Base-by-base conservation (phyloP, 2,888 invertebrate genomes). In the Selenia dentaria region DNA sequence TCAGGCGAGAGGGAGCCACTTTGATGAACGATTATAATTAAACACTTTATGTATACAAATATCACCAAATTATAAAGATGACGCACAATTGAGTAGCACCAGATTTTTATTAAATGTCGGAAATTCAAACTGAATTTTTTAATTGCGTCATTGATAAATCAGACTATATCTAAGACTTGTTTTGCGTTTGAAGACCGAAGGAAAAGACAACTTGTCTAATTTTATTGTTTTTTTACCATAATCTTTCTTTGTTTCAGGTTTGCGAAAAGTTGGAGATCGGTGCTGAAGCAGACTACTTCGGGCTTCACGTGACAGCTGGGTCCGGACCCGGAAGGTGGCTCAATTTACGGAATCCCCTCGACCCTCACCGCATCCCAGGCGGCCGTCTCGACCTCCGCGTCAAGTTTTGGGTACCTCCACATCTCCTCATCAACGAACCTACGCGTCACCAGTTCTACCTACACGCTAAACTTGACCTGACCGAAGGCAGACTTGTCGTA, bases 351-450 rank as follows among this genome's bases (percentile, higher is more conserved):
- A 97, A 97, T 85, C 94, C 95, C 34, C 93, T 96, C 56, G 94
- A 94, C 70, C 92, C 94, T 47, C 95, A 96, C 74, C 93, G 95
- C 47, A 92, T 92, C 43, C 94, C 94, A 43, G 86, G 86, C 25
- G 92, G 94, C 50, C 91, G 95, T 33, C 93, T 96, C 56, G 93
- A 94, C 57, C 87, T 96, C 45, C 90, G 95, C 57, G 96, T 97
- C 61, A 97, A 97, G 83, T 97, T 97, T 91, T 97, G 96, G 96
- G 97, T 97, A 29, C 96, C 96, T 1, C 97, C 97, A 1, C 97
- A 97, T 82, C 93, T 95, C 49, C 92, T 97, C 50, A 93, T 96
- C 52, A 96, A 96, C 81, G 96, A 96, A 73, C 94, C 94, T 26
- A 97, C 96, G 12, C 94, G 96, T 92, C 95, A 96, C 79, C 94